Evolutionary conservation across 2,888 invertebrate genomes (phyloP).

Genomic region (Arge pagana): DNA sequence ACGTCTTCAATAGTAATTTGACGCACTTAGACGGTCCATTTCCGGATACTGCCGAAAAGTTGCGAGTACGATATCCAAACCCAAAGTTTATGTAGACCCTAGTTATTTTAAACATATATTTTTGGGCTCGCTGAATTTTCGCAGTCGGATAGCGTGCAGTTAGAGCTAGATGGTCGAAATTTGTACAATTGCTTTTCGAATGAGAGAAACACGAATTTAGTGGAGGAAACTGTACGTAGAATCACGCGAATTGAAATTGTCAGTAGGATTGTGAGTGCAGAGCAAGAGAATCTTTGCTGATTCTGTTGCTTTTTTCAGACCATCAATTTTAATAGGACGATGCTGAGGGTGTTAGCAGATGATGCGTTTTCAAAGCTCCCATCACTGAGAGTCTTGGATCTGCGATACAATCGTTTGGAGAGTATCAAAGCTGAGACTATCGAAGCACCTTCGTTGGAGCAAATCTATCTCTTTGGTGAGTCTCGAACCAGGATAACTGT

Average conservation of each 20-base stretch:
- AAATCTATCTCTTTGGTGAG: slow-evolving; percentile 62
- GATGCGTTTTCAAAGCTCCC: slow-evolving; percentile 57
- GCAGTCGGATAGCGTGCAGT: too few relatives aligned
- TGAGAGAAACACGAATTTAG: not conserved
- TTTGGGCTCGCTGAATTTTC: too few relatives aligned
- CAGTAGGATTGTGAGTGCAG: not conserved
- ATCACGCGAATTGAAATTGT: not conserved
- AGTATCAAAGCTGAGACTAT: slow-evolving; percentile 58
- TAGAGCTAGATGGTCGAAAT: too few relatives aligned
- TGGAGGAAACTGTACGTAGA: not conserved
- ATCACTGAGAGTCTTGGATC: slow-evolving; percentile 60
- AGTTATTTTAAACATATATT: too few relatives aligned
- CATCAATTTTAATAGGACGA: slow-evolving; percentile 52
- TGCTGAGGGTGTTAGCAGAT: slow-evolving; percentile 42
- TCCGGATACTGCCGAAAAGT: slow-evolving; percentile 33
- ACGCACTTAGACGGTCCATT: slow-evolving; percentile 39
- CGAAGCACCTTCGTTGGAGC: slow-evolving; percentile 53
- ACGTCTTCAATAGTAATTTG: slow-evolving; percentile 43
- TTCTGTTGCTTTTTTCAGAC: slow-evolving; percentile 37
- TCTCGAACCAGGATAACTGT: slow-evolving; percentile 10
- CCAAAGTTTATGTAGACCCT: too few relatives aligned
- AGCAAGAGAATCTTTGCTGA: not conserved
- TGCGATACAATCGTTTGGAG: slow-evolving; percentile 62
- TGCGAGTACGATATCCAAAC: slow-evolving; percentile 31
- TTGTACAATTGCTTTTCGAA: too few relatives aligned